These are phyloP conservation scores for Drosophila funebris DNA, from an alignment of 1,140 invertebrate genomes.

Conservation along the genomic window DNA sequence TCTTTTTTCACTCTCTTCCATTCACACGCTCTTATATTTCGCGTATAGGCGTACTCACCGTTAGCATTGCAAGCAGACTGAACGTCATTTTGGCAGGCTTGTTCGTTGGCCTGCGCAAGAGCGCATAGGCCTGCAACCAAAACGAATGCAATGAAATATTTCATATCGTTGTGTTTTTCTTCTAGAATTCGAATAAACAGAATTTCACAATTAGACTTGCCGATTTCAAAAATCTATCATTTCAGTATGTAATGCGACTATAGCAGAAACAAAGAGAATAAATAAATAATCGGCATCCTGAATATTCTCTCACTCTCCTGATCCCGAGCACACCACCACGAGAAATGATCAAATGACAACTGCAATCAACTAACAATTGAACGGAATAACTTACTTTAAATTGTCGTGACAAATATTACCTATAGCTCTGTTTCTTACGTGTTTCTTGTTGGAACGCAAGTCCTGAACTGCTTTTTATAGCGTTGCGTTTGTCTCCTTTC, in stretches of 20 bases:
- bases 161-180: conserved; percentile 84
- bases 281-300: conserved; percentile 40
- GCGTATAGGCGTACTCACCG: conserved; percentile 55
- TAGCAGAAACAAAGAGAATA: conserved; percentile 23
- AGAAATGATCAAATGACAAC: neutral
- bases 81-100: conserved; percentile 87
- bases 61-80: conserved; percentile 85
- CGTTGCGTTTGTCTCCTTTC: conserved; percentile 73
- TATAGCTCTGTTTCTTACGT: conserved; percentile 44
- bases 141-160: conserved; percentile 84
- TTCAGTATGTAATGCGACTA: neutral
- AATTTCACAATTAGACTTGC: conserved; percentile 64
- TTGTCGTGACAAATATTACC: conserved; percentile 26
- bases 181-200: conserved; percentile 56
- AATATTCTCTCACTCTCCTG: conserved; percentile 51
- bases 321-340: conserved; percentile 14
- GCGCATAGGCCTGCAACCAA: conserved; percentile 85
- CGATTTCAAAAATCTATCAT: neutral
- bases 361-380: conserved; percentile 38
- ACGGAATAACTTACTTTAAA: conserved; percentile 53
- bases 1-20: conserved; percentile 39
- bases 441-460: conserved; percentile 64
- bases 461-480: conserved; percentile 81
- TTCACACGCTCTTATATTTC: conserved; percentile 34
- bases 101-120: conserved; percentile 83